A percentile compares a stretch with the other conserved stretches of the same genome.
phyloP scores from a whole-genome alignment of 2,888 invertebrate genomes.

The Apodemia duryi region DNA sequence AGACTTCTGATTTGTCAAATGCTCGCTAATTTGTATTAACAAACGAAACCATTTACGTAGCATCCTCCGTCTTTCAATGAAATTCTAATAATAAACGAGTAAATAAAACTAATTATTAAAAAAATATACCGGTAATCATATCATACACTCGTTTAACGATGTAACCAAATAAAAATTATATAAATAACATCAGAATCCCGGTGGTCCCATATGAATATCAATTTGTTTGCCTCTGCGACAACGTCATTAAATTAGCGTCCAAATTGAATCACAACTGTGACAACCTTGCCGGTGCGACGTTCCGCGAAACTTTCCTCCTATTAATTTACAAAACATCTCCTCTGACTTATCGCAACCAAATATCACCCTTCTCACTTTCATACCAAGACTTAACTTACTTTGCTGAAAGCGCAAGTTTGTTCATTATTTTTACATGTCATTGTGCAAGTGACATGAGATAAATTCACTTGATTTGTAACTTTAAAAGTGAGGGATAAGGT shows the following conservation, averaged over 20 bases:
- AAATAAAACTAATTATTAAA: constrained; percentile 20
- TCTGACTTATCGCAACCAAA: constrained; percentile 43
- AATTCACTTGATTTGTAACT: constrained; percentile 51
- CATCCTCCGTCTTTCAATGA: too few relatives aligned
- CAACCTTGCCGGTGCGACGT: constrained; percentile 73
- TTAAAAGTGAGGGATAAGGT: constrained; percentile 51
- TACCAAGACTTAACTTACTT: constrained; percentile 55
- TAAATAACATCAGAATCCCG: constrained; percentile 59
- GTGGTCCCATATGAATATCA: constrained; percentile 78
- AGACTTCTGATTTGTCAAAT: too few relatives aligned
- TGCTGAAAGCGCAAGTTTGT: constrained; percentile 59
- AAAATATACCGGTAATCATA: constrained; percentile 16
- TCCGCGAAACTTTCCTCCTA: constrained; percentile 77
- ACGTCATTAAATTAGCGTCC: constrained; percentile 78
- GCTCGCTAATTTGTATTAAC: too few relatives aligned
- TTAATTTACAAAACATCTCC: constrained; percentile 77
- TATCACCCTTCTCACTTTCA: constrained; percentile 42
- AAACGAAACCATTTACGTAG: too few relatives aligned
- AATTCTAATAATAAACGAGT: too few relatives aligned
- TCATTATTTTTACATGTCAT: constrained; percentile 80
- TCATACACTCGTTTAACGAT: constrained; percentile 39
- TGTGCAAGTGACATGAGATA: constrained; percentile 70
- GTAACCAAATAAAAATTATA: constrained; percentile 43
- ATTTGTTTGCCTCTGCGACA: constrained; percentile 73
- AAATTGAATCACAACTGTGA: constrained; percentile 79